Base-by-base conservation (phyloP, 1,140 invertebrate genomes). In the Gonioctena quinquepunctata region DNA sequence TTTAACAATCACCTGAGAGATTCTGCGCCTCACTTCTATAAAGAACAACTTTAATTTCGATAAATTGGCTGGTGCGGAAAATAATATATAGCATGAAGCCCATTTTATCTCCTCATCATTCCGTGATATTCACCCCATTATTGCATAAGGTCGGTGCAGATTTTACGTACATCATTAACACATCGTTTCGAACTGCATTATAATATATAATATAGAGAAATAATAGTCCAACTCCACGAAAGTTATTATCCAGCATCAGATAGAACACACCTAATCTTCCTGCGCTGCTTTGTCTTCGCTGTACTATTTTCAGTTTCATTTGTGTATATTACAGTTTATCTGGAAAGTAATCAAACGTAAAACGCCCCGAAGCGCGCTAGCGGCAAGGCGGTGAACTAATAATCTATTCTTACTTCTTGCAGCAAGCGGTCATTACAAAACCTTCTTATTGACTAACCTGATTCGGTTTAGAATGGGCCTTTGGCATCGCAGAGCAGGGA, bases 391-490 rank as follows among this genome's bases (percentile, higher is more conserved):
- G 50, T 26, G 48, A 28, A 66, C 48, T 66, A 66, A 52, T 66
- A 54, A 66, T 54, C 63, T 66, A 52, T 54, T 52, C 49, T 66
- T 54, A 27, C 59, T 42, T 42, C 33, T 28, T 61, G 28, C 59
- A 33, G 48, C 48, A 64, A 54, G 19, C 50, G 63, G 23, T 66
- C 26, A 28, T 66, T 66, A 66, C 48, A 66, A 66, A 66, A 25
- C 63, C 33, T 64, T 50, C 63, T 56, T 66, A 66, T 66, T 66
- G 48, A 66, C 63, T 66, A 66, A 66, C 63, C 63, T 66, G 49
- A 54, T 66, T 66, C 23, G 22, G 23, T 54, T 42, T 60, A n/a
- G 26, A 28, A 64, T 8, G 59, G 23, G 63, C 63, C 63, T 16
- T 21, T 26, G 63, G 63, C 63, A 19, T 19, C 16, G n/a, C 8